These are phyloP conservation scores for Naja naja DNA, from an alignment of 2,113 vertebrate genomes.

Conservation along the genomic window DNA sequence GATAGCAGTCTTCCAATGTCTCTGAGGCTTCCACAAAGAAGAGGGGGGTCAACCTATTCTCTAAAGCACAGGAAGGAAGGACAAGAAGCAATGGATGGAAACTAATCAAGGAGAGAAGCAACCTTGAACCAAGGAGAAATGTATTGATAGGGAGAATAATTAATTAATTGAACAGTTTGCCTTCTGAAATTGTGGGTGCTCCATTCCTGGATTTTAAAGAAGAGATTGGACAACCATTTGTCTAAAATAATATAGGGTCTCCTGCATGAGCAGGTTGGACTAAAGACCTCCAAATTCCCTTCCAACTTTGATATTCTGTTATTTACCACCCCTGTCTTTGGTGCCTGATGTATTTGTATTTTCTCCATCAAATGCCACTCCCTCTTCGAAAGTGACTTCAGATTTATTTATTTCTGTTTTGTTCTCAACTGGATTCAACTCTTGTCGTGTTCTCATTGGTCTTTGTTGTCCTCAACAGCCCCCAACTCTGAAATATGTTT, in stretches of 20 bases:
- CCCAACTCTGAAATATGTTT: slow-evolving; percentile 7
- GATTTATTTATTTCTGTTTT: background rate
- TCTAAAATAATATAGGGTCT: too few relatives aligned
- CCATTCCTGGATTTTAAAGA: too few relatives aligned
- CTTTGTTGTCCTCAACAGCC: background rate
- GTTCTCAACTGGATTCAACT: background rate
- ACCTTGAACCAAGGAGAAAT: too few relatives aligned
- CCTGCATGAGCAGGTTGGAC: too few relatives aligned
- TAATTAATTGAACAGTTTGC: too few relatives aligned
- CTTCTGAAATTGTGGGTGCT: too few relatives aligned
- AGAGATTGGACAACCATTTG: too few relatives aligned
- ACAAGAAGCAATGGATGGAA: background rate
- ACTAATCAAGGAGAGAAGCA: background rate
- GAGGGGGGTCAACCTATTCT: background rate
- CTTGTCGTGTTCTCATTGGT: background rate
- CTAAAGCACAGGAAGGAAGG: background rate
- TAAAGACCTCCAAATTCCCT: too few relatives aligned
- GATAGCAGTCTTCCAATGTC: background rate
- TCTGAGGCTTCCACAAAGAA: background rate
- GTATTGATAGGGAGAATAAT: too few relatives aligned
- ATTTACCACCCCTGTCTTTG: background rate
- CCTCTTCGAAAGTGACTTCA: background rate
- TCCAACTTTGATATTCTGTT: background rate
- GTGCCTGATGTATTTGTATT: background rate
- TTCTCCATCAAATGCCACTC: background rate